Conservation (phyloP, 2,113 vertebrate genomes). For the Bettongia penicillata region DNA sequence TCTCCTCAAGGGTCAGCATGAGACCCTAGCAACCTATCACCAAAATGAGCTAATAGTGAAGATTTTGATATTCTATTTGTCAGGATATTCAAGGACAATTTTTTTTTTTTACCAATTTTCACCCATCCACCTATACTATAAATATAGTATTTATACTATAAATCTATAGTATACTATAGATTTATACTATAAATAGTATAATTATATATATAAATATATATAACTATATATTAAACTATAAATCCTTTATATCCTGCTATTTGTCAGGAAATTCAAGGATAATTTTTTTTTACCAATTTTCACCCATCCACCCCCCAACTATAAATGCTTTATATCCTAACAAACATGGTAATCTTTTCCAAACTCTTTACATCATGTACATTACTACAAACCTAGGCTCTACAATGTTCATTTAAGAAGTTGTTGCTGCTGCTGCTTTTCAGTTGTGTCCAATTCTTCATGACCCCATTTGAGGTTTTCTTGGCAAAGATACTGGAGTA, state of each 20-base stretch:
- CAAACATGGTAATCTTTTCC: not conserved
- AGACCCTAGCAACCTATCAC: not conserved
- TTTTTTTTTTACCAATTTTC: not conserved
- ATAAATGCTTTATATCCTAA: not conserved
- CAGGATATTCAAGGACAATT: not conserved
- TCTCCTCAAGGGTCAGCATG: too few species aligned
- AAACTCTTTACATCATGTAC: not conserved
- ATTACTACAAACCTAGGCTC: not conserved
- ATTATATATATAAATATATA: too few species aligned
- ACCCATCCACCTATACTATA: not conserved
- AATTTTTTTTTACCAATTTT: not conserved
- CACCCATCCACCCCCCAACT: not conserved
- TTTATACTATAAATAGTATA: too few species aligned
- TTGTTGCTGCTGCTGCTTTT: too few species aligned
- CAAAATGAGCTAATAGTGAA: not conserved
- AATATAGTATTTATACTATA: too few species aligned
- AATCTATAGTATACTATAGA: too few species aligned
- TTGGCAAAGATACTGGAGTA: not conserved
- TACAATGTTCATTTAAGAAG: not conserved
- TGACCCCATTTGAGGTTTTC: not conserved
- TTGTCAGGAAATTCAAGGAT: not conserved
- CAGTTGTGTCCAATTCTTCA: not conserved
- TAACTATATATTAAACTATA: too few species aligned
- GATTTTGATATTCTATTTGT: not conserved
- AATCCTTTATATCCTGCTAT: too few species aligned